These are phyloP conservation scores for Geopemphigus sp. DNA, from an alignment of 1,140 invertebrate genomes.

Conservation along the genomic window DNA sequence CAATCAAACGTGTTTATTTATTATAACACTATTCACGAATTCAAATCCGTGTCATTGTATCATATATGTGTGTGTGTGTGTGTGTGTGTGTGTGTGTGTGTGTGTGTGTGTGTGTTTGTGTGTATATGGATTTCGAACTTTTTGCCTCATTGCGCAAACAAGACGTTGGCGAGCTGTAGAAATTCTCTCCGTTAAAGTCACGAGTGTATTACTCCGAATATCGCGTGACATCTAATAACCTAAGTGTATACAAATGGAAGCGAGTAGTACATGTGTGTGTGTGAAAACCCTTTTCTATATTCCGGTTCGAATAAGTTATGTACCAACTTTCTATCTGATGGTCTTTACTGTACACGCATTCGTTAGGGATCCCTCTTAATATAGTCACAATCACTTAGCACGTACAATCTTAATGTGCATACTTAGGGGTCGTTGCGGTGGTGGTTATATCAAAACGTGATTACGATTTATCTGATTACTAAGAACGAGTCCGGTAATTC, in stretches of 20 bases:
- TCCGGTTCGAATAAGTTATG: constrained; percentile 32
- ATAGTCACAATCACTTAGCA: constrained; percentile 28
- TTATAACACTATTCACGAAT: too few relatives aligned
- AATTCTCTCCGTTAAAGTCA: constrained; percentile 10
- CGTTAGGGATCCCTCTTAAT: constrained; percentile 21
- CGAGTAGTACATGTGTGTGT: background rate
- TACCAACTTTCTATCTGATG: constrained; percentile 29
- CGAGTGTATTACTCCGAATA: constrained; percentile 2
- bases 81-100: too few relatives aligned
- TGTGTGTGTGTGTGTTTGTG: too few relatives aligned
- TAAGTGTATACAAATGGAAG: background rate
- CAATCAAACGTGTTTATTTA: too few relatives aligned
- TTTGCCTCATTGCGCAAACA: constrained; percentile 23
- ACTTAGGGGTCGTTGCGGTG: background rate
- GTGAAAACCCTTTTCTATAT: constrained; percentile 31
- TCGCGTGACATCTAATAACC: background rate
- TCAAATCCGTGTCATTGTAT: too few relatives aligned
- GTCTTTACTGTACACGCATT: background rate
- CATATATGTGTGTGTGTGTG: too few relatives aligned
- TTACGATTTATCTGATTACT: background rate
- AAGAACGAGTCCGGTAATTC: background rate
- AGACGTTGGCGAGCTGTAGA: constrained; percentile 8
- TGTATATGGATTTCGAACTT: constrained; percentile 37
- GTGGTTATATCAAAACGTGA: constrained; percentile 22
- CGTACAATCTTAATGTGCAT: constrained; percentile 39